Evolutionary conservation across 92 coral and sea anemone genomes (phyloP).

Genomic region (Palythoa grandiflora): DNA sequence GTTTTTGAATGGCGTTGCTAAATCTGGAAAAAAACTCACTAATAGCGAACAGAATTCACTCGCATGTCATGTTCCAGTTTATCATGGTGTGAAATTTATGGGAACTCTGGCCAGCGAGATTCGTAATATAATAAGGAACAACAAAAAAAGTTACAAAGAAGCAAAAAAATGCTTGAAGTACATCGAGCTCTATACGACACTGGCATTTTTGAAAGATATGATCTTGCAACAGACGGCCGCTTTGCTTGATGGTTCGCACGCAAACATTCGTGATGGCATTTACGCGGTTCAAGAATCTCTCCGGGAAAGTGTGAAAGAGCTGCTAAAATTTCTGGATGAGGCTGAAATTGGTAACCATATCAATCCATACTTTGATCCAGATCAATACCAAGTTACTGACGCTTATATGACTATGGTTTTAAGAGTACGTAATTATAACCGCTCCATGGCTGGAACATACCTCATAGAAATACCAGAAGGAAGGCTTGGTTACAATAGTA

Average conservation of each 20-base stretch:
- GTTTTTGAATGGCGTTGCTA: no score
- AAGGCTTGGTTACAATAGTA: neutral
- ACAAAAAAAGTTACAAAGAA: neutral
- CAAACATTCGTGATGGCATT: neutral
- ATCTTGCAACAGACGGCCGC: conserved; percentile 22
- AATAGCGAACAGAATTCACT: no score
- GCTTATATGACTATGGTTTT: neutral
- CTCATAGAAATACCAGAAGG: neutral
- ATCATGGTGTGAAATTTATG: conserved; percentile 23
- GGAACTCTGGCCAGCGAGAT: conserved; percentile 7
- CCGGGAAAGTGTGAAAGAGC: neutral
- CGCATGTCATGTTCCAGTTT: conserved; percentile 24
- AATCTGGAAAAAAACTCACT: no score
- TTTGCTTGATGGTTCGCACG: neutral
- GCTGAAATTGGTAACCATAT: conserved; percentile 27
- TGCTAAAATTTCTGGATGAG: conserved; percentile 21
- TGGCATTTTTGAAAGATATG: conserved; percentile 38
- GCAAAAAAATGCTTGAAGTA: conserved; percentile 33
- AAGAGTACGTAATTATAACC: neutral
- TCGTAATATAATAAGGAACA: neutral
- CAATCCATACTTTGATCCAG: conserved; percentile 53
- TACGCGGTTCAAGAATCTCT: neutral
- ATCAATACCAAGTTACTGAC: conserved; percentile 9
- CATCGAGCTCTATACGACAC: conserved; percentile 34
- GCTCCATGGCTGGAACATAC: neutral